Evolutionary conservation across 2,888 invertebrate species (phyloP), one percentile per base, ranked within the genome.

Genomic region (Cabera pusaria): DNA sequence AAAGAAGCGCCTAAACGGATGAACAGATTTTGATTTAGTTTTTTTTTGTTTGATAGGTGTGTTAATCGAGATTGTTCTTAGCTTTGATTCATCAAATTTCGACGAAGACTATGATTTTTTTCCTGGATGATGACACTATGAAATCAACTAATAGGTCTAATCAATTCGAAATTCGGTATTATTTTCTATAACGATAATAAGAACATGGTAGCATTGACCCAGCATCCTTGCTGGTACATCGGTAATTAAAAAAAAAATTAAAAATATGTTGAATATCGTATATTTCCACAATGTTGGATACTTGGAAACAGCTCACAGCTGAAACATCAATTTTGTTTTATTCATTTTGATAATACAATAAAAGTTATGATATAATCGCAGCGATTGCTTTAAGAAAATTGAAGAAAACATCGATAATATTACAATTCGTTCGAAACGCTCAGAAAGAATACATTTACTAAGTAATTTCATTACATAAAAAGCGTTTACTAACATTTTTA

Each of bases 291-390:
- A 24, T 33, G 40, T 41, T 38, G 27, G 28, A 53, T 52, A 63
- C 53, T 60, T 42, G 42, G 48, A 7, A n/a, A 59, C 81, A 84
- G 84, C 84, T 85, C 68, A 62, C 43, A 84, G 84, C 85, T 69
- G 75, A 66, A 69, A 74, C 70, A 69, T 59, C 45, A 43, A 65
- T 59, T 55, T 55, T 49, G 41, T 27, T 43, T 44, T 28, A 34
- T 25, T 40, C 39, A 6, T 7, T 17, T 27, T 23, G 8, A 20
- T 36, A 2, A 12, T 27, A 31, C 25, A 23, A 35, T 43, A 16
- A 39, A 31, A 46, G 18, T 17, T 6, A 31, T 27, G 34, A 32
- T 14, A 40, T 36, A 25, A 27, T 21, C 22, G 24, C 20, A 31
- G 27, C 34, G 10, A 27, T 16, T 33, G 6, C 22, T 5, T 9